These are phyloP conservation scores for Eulithis prunata DNA, from an alignment of 2,888 invertebrate species.

Conservation along the genomic window DNA sequence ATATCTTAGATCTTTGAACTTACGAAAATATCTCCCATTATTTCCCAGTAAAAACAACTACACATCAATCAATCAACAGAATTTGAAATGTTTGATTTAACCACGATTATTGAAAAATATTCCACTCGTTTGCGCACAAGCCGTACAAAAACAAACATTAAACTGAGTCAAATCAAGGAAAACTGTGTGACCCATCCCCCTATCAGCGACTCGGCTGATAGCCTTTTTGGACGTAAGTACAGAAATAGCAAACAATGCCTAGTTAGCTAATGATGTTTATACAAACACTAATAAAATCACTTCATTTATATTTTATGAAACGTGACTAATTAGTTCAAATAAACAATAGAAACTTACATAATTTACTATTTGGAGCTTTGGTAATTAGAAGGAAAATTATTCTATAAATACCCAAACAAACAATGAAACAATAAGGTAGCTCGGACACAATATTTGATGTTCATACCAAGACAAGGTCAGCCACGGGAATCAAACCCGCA, in stretches of 20 bases:
- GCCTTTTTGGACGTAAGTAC: conserved; percentile 19
- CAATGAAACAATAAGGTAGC: neutral
- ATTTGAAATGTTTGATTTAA: neutral
- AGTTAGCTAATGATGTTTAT: conserved; percentile 48
- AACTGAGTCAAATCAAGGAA: conserved; percentile 39
- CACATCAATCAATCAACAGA: neutral
- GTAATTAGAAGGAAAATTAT: neutral
- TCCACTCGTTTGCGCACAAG: conserved; percentile 22
- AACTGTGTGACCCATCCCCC: conserved; percentile 32
- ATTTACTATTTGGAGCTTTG: neutral
- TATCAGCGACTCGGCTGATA: conserved; percentile 37
- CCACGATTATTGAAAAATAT: conserved; percentile 11
- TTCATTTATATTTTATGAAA: neutral
- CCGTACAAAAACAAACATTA: conserved; percentile 18
- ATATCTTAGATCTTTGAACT: conserved; percentile 40
- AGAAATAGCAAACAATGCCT: conserved; percentile 22
- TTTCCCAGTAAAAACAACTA: conserved; percentile 21
- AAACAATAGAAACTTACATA: neutral
- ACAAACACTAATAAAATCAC: conserved; percentile 3
- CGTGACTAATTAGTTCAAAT: neutral
- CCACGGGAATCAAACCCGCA: too few relatives aligned
- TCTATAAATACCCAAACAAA: neutral
- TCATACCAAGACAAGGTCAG: too few relatives aligned
- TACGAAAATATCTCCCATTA: conserved; percentile 62
- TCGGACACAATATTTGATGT: too few relatives aligned